phyloP scores from a whole-genome alignment of 1,140 invertebrate genomes.

The Andricus grossulariae region DNA sequence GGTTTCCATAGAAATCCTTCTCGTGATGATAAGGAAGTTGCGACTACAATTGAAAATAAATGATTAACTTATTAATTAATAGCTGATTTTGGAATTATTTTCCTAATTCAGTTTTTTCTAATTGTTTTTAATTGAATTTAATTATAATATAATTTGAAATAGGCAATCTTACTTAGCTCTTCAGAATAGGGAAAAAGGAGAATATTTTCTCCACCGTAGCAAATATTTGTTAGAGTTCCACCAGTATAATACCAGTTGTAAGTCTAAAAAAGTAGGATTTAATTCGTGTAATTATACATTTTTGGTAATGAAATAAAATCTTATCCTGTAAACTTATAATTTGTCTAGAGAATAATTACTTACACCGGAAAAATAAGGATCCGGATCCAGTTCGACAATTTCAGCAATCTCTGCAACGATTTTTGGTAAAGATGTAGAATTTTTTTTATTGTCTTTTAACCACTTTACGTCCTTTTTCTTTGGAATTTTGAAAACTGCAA shows the following conservation, averaged over 20 bases:
- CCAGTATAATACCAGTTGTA: slow-evolving; percentile 74
- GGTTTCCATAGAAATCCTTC: slow-evolving; percentile 62
- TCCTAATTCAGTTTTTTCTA: too few relatives aligned
- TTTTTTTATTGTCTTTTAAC: slow-evolving; percentile 28
- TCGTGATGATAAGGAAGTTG: slow-evolving; percentile 47
- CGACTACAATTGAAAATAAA: slow-evolving; percentile 54
- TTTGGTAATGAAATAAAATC: slow-evolving; percentile 10
- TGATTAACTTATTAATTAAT: slow-evolving; percentile 32
- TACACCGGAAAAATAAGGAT: slow-evolving; percentile 71
- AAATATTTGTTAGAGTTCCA: slow-evolving; percentile 61
- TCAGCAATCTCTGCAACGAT: slow-evolving; percentile 66
- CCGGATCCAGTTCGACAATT: slow-evolving; percentile 68
- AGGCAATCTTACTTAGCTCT: slow-evolving; percentile 59
- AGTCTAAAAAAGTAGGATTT: slow-evolving; percentile 52
- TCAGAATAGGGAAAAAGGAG: slow-evolving; percentile 67
- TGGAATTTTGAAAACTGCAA: slow-evolving; percentile 35
- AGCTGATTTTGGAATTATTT: too few relatives aligned
- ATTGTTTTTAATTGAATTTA: too few relatives aligned
- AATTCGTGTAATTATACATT: slow-evolving; percentile 32
- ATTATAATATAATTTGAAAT: not conserved
- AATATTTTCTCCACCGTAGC: slow-evolving; percentile 54
- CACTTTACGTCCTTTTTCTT: slow-evolving; percentile 57
- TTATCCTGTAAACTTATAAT: not conserved
- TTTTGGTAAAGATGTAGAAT: slow-evolving; percentile 54
- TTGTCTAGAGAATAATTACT: slow-evolving; percentile 14